Base-by-base conservation (phyloP, 1,140 invertebrate genomes). In the Eufriesea mexicana region DNA sequence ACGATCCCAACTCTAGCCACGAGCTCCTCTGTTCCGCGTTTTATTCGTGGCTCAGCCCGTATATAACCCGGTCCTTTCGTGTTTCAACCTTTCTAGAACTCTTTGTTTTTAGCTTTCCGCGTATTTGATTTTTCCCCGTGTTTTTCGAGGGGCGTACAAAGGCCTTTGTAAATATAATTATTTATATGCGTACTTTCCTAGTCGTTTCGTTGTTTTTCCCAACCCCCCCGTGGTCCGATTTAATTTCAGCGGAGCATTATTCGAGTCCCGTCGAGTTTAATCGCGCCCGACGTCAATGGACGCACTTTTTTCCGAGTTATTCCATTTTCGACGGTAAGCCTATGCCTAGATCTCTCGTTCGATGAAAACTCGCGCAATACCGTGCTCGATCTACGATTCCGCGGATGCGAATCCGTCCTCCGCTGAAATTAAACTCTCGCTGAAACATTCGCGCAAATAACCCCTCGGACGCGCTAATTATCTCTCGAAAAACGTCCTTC, bases 251-350 rank as follows among this genome's bases (percentile, higher is more conserved):
- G 1, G 35, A 4, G 35, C 35, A 71, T 71, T 71, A 55, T 35
- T 55, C 68, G 7, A 71, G 71, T 47, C 49, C 10, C 16, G 75
- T 18, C 20, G 42, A 9, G n/a, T 61, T 71, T 67, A 68, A 78
- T 78, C 75, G 35, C 28, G 49, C 23, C 35, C 14, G 35, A 77
- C 62, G 35, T 55, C 25, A n/a, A 47, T 35, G 35, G 35, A 35
- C 35, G 4, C 35, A 1, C 35, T 16, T 5, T 0, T 35, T 42
- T 51, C 42, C 35, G 42, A 23, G 5, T 76, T 54, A 54, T 64
- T 49, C 47, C 57, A 62, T 14, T 66, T 51, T 42, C 35, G 16
- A 61, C 20, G 25, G 7, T n/a, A 28, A 47, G 16, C 42, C 9
- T 61, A 10, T 5, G 18, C 16, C 23, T 25, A 9, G 12, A 66